Evolutionary conservation across 2,797 vertebrate genomes (phyloP).

Genomic region (Premnoplex brunnescens): DNA sequence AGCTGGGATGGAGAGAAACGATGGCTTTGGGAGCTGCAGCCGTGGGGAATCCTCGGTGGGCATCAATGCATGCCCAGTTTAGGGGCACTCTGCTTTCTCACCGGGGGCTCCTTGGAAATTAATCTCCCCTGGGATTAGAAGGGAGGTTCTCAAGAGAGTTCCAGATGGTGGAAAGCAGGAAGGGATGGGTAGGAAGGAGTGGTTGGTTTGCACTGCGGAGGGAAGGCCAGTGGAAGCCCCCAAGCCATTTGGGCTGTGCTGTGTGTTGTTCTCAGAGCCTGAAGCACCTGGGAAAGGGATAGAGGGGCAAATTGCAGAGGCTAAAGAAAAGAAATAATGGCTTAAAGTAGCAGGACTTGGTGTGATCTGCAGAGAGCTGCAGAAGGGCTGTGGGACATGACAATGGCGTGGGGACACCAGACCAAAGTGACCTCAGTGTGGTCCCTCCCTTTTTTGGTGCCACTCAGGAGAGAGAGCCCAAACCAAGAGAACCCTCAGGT

Average conservation of each 20-base stretch:
- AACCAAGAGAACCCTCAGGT: neutral
- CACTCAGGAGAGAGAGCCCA: neutral
- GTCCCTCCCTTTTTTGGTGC: neutral
- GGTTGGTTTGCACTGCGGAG: neutral
- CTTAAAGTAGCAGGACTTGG: neutral
- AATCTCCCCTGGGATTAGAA: neutral
- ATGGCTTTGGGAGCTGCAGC: neutral
- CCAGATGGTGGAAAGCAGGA: neutral
- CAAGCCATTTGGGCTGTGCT: neutral
- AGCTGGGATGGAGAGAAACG: neutral
- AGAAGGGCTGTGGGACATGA: neutral
- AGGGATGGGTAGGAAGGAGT: neutral
- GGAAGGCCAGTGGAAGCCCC: neutral
- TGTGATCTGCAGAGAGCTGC: neutral
- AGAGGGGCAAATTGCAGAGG: neutral
- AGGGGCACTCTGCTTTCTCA: neutral
- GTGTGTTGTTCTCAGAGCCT: neutral
- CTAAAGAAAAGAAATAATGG: neutral
- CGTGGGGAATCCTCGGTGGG: neutral
- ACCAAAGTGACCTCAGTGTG: neutral
- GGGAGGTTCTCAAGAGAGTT: neutral
- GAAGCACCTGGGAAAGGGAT: neutral
- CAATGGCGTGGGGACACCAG: neutral
- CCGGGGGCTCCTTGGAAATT: neutral
- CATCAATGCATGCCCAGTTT: neutral